Percentiles rank a stretch among this genome's conserved stretches.
Evolutionary conservation across 2,888 invertebrate genomes (phyloP).

Genomic region (Metacarcinus magister): DNA sequence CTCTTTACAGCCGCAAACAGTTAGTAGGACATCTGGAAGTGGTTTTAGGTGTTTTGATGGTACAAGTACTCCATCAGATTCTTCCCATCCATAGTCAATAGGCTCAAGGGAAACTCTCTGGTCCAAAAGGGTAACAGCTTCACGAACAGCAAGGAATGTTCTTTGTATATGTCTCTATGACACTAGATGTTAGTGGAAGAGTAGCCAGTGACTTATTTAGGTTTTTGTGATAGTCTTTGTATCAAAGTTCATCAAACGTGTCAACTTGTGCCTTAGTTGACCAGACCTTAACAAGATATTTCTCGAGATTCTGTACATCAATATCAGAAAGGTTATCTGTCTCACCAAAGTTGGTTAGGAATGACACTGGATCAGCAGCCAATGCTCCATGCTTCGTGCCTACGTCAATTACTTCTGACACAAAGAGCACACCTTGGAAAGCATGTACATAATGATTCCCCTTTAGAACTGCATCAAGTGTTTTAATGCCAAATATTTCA

Average conservation of each 20-base stretch:
- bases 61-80: no score
- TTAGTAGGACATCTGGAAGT: no score
- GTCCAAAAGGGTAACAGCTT: no score
- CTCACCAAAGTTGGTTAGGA: constrained; percentile 43
- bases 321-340: constrained; percentile 53
- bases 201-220: constrained; percentile 46
- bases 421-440: not conserved
- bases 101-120: no score
- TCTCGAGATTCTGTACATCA: constrained; percentile 46
- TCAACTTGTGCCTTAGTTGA: constrained; percentile 11
- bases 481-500: constrained; percentile 29
- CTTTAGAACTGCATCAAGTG: not conserved
- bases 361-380: constrained; percentile 40
- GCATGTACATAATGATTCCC: not conserved
- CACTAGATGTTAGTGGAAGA: no score
- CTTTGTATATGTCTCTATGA: no score
- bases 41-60: no score
- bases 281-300: constrained; percentile 27
- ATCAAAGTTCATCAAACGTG: constrained; percentile 45
- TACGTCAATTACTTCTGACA: constrained; percentile 1
- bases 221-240: constrained; percentile 47
- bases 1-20: no score
- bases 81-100: no score
- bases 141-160: no score
- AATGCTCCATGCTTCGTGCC: constrained; percentile 57